Percentiles rank a stretch among this genome's conserved stretches.
These are phyloP conservation scores for Phymanthus crucifer DNA, from an alignment of 92 coral and sea anemone genomes.

Conservation along the genomic window DNA sequence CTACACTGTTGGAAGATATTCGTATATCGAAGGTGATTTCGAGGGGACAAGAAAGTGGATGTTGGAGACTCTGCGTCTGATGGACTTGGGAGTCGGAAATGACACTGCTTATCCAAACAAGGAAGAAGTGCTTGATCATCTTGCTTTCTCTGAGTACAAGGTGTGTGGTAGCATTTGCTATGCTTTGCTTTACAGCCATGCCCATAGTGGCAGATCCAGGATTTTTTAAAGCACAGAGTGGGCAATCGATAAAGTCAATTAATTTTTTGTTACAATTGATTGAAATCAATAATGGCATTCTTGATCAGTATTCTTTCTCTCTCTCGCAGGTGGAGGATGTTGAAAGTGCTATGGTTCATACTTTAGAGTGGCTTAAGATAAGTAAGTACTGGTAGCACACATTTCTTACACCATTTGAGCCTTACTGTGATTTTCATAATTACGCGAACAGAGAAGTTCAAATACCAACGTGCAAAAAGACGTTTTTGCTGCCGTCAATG, in stretches of 20 bases:
- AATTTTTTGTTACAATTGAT: too few relatives aligned
- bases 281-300: too few relatives aligned
- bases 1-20: constrained; percentile 75
- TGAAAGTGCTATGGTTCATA: constrained; percentile 65
- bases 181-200: too few relatives aligned
- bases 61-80: constrained; percentile 76
- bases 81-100: constrained; percentile 58
- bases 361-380: constrained; percentile 57
- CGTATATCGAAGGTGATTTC: constrained; percentile 66
- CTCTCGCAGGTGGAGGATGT: constrained; percentile 67
- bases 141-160: constrained; percentile 87
- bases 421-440: too few relatives aligned
- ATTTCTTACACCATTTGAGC: neutral
- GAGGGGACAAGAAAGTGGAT: constrained; percentile 78
- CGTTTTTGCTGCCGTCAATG: too few relatives aligned
- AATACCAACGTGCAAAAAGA: too few relatives aligned
- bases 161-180: constrained; percentile 26
- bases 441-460: too few relatives aligned
- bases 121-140: constrained; percentile 77
- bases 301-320: neutral
- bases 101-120: constrained; percentile 45
- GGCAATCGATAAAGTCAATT: too few relatives aligned
- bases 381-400: constrained; percentile 54
- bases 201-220: too few relatives aligned
- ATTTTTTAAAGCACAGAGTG: too few relatives aligned